These are phyloP conservation scores for Caenorhabditis parvicauda DNA, from an alignment of 2,888 invertebrate species.

Conservation along the genomic window DNA sequence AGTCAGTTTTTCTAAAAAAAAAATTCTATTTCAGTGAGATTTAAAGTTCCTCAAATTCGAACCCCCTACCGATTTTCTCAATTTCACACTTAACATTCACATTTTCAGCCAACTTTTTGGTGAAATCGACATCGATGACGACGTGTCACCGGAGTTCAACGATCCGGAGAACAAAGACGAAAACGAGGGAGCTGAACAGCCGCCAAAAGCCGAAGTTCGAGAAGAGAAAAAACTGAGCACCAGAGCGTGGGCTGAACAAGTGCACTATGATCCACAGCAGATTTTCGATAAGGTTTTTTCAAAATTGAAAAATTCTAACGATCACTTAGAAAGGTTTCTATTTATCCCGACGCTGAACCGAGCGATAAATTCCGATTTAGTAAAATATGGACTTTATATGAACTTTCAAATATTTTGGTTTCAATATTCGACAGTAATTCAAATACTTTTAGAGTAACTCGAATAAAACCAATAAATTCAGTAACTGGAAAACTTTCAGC, in stretches of 20 bases:
- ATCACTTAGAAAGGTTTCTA: too few species aligned
- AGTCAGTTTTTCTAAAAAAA: slow-evolving; percentile 69
- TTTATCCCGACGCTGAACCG: too few species aligned
- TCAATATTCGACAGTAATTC: not conserved
- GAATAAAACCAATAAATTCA: too few species aligned
- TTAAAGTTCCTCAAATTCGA: not conserved
- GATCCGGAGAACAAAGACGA: slow-evolving; percentile 70
- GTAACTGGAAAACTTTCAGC: slow-evolving; percentile 65
- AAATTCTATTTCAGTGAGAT: not conserved
- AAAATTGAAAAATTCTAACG: too few species aligned
- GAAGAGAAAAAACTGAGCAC: slow-evolving; percentile 68
- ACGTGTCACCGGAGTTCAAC: slow-evolving; percentile 94
- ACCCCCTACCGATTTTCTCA: slow-evolving; percentile 1
- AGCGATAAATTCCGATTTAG: not conserved
- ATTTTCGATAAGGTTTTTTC: slow-evolving; percentile 76
- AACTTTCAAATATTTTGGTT: not conserved
- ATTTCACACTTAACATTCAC: not conserved
- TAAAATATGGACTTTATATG: not conserved
- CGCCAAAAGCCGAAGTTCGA: not conserved
- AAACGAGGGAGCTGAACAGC: slow-evolving; percentile 1
- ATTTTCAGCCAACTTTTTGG: slow-evolving; percentile 85
- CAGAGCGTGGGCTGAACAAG: slow-evolving; percentile 81
- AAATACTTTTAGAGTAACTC: not conserved
- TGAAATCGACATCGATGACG: slow-evolving; percentile 91
- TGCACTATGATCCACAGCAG: slow-evolving; percentile 79